Evolutionary conservation across 2,797 vertebrate species (phyloP).

Genomic region (Darevskia nairensis): DNA sequence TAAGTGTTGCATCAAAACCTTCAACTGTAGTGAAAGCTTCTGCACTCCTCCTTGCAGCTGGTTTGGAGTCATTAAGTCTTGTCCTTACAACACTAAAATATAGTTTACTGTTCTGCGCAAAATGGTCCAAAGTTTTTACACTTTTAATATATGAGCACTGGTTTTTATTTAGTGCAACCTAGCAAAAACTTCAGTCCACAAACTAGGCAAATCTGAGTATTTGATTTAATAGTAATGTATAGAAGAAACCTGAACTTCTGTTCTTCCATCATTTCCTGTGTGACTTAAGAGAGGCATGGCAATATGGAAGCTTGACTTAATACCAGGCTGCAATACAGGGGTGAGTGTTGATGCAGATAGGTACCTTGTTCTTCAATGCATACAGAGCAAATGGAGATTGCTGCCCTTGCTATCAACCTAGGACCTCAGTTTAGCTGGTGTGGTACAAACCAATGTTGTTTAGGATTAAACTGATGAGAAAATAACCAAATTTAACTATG

Average conservation of each 20-base stretch:
- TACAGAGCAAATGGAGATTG: neutral
- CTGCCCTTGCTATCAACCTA: no score
- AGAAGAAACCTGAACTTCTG: neutral
- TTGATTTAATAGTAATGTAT: neutral
- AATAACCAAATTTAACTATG: neutral
- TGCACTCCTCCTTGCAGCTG: neutral
- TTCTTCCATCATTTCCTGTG: neutral
- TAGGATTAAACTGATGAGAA: neutral
- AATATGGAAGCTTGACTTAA: neutral
- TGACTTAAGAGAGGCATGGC: neutral
- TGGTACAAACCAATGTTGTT: neutral
- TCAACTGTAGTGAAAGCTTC: neutral
- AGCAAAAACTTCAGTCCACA: neutral
- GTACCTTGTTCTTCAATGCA: neutral
- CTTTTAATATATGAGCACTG: neutral
- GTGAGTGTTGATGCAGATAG: neutral
- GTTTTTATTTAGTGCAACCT: neutral
- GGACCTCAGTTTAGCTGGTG: neutral
- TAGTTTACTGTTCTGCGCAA: neutral
- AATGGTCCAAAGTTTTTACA: neutral
- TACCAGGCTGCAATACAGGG: no score
- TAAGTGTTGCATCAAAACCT: no score
- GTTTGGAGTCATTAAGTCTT: neutral
- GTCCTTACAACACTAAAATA: neutral
- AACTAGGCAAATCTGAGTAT: neutral